Conservation (phyloP, 2,797 vertebrate genomes). For the Rhabdomys pumilio region DNA sequence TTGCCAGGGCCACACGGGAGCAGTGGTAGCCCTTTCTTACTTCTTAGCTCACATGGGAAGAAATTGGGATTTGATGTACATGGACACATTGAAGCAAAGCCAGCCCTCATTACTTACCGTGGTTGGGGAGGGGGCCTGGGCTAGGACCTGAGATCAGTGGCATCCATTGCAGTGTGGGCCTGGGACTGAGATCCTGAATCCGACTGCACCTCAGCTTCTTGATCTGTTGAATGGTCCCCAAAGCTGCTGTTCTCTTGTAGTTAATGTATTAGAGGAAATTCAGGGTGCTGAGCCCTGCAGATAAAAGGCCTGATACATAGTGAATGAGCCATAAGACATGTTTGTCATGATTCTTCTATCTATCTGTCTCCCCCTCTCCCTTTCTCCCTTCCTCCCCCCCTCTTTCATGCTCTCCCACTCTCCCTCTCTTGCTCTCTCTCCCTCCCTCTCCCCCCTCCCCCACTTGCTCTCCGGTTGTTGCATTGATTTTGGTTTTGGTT, state of each 20-base stretch:
- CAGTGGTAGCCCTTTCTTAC: background rate
- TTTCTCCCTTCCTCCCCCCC: too few relatives aligned
- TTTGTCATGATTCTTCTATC: background rate
- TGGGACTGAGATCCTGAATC: background rate
- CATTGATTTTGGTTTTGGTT: background rate
- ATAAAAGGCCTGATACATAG: background rate
- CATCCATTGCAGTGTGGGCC: background rate
- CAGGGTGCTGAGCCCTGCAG: background rate
- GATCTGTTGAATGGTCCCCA: constrained; percentile 1
- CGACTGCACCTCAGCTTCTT: constrained; percentile 26
- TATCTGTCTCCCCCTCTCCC: background rate
- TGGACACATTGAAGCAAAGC: background rate
- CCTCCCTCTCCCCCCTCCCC: background rate
- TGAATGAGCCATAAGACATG: background rate
- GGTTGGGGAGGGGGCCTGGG: background rate
- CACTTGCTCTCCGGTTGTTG: background rate
- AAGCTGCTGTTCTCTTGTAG: background rate
- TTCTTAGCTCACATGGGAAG: background rate
- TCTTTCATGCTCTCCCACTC: background rate
- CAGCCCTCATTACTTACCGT: background rate
- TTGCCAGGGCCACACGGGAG: background rate
- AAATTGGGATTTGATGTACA: background rate
- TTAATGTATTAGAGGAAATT: background rate
- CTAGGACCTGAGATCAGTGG: background rate
- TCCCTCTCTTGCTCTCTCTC: background rate